Evolutionary conservation across 2,888 invertebrate genomes (phyloP).

Genomic region (Hirtodrosophila confusa): DNA sequence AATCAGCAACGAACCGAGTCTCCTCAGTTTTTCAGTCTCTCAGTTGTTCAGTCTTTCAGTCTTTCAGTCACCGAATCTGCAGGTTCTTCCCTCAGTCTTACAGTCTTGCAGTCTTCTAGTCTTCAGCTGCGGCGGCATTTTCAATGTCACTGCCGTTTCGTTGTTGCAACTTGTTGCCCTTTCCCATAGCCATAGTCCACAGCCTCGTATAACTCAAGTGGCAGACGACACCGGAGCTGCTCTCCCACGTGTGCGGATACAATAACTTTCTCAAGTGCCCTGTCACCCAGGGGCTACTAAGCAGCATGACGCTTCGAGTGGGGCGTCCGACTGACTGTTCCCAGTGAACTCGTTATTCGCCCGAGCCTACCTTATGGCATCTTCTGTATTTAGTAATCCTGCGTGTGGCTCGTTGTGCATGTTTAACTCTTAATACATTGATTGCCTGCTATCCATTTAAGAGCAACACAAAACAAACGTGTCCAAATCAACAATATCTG

Average conservation of each 20-base stretch:
- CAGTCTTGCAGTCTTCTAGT: not conserved
- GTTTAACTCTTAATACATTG: not conserved
- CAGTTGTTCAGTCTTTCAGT: not conserved
- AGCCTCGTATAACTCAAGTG: constrained; percentile 16
- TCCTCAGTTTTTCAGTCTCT: not conserved
- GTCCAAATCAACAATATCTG: too few relatives aligned
- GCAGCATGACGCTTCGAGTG: constrained; percentile 23
- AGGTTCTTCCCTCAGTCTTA: too few relatives aligned
- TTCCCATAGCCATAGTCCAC: constrained; percentile 20
- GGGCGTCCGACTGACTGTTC: not conserved
- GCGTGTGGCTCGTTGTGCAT: constrained; percentile 1
- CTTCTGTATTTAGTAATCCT: not conserved
- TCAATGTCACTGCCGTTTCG: constrained; percentile 50
- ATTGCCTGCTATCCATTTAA: too few relatives aligned
- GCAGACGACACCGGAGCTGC: constrained; percentile 2
- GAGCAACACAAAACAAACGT: too few relatives aligned
- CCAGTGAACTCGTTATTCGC: not conserved
- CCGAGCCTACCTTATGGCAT: not conserved
- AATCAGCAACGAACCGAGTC: constrained; percentile 38
- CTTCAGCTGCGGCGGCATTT: constrained; percentile 19
- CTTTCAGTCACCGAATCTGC: too few relatives aligned
- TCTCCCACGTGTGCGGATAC: constrained; percentile 3
- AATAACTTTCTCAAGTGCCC: constrained; percentile 21
- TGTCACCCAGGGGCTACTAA: constrained; percentile 16
- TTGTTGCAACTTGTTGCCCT: constrained; percentile 45